Evolutionary conservation across 2,797 vertebrate genomes (phyloP).

Genomic region (Diceros bicornis): DNA sequence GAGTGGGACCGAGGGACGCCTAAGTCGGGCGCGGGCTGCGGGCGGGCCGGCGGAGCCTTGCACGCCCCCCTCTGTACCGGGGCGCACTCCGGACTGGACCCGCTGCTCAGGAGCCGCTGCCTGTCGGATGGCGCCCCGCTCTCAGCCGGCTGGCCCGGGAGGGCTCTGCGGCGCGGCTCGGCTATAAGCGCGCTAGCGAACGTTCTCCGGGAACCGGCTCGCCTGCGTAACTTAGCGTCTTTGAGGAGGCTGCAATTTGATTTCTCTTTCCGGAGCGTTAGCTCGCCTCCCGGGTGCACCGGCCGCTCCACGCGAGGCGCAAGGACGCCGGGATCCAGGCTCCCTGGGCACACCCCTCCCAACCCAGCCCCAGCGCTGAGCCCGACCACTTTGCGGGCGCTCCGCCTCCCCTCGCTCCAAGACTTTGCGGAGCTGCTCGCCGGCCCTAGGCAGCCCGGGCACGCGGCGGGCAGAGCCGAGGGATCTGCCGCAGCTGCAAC

Average conservation of each 20-base stretch:
- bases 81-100: neutral
- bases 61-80: constrained; percentile 45
- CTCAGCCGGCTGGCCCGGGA: neutral
- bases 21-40: constrained; percentile 27
- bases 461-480: constrained; percentile 88
- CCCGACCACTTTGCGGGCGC: constrained; percentile 78
- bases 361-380: constrained; percentile 67
- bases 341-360: constrained; percentile 85
- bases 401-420: constrained; percentile 79
- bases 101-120: neutral
- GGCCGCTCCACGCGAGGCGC: constrained; percentile 82
- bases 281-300: constrained; percentile 70
- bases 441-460: constrained; percentile 62
- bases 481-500: constrained; percentile 94
- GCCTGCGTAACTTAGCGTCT: constrained; percentile 84
- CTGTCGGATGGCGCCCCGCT: constrained; percentile 77
- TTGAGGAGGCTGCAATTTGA: constrained; percentile 71
- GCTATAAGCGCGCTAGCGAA: neutral
- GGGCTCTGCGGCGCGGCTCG: constrained; percentile 65
- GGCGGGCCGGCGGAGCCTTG: neutral
- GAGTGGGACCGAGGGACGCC: constrained; percentile 53
- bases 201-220: constrained; percentile 58
- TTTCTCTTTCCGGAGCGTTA: constrained; percentile 63
- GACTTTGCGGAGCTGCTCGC: constrained; percentile 81
- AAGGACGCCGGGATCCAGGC: constrained; percentile 83